A percentile compares a stretch with the other conserved stretches of the same genome.
These are phyloP conservation scores for Agriopis aurantiaria DNA, from an alignment of 2,888 invertebrate species.

Conservation along the genomic window DNA sequence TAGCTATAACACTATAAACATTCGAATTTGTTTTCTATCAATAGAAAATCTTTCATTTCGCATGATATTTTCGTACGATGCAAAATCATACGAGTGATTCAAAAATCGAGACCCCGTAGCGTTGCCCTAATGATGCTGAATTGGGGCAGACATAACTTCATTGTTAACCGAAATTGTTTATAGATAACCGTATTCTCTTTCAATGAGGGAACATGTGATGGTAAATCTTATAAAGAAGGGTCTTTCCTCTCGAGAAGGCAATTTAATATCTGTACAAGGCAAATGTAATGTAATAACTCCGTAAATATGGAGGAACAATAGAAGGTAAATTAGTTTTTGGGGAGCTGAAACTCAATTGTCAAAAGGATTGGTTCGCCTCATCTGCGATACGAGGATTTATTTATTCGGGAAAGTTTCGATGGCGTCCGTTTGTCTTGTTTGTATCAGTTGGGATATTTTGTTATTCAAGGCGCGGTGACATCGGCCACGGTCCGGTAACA, in stretches of 20 bases:
- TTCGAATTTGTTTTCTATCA: too few relatives aligned
- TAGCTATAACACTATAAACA: too few relatives aligned
- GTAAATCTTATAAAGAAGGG: constrained; percentile 69
- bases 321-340: constrained; percentile 80
- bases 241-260: constrained; percentile 65
- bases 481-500: constrained; percentile 50
- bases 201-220: constrained; percentile 45
- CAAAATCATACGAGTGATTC: too few relatives aligned
- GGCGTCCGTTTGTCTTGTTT: constrained; percentile 49
- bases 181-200: constrained; percentile 49
- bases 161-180: constrained; percentile 52
- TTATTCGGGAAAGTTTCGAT: constrained; percentile 52
- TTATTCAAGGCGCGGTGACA: constrained; percentile 54
- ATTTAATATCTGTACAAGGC: constrained; percentile 81
- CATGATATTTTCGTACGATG: too few relatives aligned
- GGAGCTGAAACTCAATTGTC: constrained; percentile 76
- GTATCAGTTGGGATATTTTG: constrained; percentile 49
- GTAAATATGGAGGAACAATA: constrained; percentile 81
- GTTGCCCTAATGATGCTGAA: constrained; percentile 35
- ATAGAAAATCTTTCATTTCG: too few relatives aligned
- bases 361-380: constrained; percentile 67
- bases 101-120: not conserved
- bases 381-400: constrained; percentile 53
- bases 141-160: constrained; percentile 45
- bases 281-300: constrained; percentile 76